phyloP scores from a whole-genome alignment of 2,113 vertebrate genomes.

The Sinosuthora webbiana region DNA sequence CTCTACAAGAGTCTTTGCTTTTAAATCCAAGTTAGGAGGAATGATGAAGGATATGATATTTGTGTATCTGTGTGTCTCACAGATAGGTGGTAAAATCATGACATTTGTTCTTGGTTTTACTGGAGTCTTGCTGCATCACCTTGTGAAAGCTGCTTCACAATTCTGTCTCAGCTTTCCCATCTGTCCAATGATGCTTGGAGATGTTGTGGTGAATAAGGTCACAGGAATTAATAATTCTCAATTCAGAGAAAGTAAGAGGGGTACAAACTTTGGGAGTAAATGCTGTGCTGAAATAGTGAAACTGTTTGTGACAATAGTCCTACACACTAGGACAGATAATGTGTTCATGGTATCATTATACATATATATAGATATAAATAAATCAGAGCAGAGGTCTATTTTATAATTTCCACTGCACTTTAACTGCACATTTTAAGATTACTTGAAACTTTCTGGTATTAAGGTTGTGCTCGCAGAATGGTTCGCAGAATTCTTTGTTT shows the following conservation, averaged over 20 bases:
- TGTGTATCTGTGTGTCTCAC: neutral
- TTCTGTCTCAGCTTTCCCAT: neutral
- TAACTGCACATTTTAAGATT: neutral
- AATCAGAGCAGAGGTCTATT: neutral
- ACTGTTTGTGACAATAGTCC: neutral
- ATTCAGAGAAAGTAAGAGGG: neutral
- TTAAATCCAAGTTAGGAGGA: neutral
- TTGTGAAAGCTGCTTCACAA: neutral
- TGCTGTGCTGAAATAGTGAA: neutral
- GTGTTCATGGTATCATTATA: neutral
- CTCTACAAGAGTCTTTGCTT: neutral
- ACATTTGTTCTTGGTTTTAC: neutral
- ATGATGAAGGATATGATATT: neutral
- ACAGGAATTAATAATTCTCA: neutral
- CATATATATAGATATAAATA: fast-evolving
- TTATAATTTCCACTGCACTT: neutral
- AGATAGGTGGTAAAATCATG: neutral
- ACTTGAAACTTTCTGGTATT: neutral
- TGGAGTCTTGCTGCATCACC: neutral
- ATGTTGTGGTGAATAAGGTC: neutral
- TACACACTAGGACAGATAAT: neutral
- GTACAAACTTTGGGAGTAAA: neutral
- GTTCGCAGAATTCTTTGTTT: neutral
- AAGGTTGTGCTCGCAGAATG: neutral
- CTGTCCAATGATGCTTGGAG: neutral